phyloP scores from a whole-genome alignment of 2,888 invertebrate species.

The Belgica antarctica region DNA sequence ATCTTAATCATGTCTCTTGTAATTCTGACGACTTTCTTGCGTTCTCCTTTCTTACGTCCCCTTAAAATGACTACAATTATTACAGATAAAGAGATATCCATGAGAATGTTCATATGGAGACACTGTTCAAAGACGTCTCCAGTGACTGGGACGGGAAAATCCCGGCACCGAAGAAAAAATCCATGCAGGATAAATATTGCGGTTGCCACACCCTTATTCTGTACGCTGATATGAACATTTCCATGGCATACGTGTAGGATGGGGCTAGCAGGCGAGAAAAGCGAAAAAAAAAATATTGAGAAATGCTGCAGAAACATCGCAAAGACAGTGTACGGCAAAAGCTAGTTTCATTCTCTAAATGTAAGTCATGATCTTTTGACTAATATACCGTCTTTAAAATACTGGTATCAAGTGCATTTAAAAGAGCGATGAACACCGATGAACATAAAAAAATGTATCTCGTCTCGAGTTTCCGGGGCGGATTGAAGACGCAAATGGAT shows the following conservation, averaged over 20 bases:
- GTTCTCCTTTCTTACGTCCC: neutral
- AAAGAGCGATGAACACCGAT: neutral
- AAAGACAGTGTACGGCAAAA: neutral
- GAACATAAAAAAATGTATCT: constrained; percentile 22
- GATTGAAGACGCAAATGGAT: no score
- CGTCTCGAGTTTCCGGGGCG: neutral
- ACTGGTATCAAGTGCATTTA: constrained; percentile 17
- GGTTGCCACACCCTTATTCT: constrained; percentile 32
- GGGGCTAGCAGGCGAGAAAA: neutral
- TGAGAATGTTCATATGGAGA: constrained; percentile 25
- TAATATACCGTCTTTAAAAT: constrained; percentile 30
- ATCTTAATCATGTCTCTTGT: constrained; percentile 24
- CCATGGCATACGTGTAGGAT: neutral
- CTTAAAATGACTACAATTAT: constrained; percentile 36
- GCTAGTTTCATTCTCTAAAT: constrained; percentile 22
- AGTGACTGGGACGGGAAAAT: neutral
- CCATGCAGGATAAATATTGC: constrained; percentile 20
- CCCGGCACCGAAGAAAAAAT: no score
- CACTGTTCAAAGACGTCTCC: neutral
- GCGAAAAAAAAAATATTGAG: neutral
- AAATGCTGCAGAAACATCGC: neutral
- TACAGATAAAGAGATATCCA: constrained; percentile 19
- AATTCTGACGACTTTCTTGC: constrained; percentile 13
- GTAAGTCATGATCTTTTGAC: constrained; percentile 37
- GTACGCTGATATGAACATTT: constrained; percentile 10